Evolutionary conservation across 2,113 vertebrate genomes (phyloP).

Genomic region (Struthio camelus): DNA sequence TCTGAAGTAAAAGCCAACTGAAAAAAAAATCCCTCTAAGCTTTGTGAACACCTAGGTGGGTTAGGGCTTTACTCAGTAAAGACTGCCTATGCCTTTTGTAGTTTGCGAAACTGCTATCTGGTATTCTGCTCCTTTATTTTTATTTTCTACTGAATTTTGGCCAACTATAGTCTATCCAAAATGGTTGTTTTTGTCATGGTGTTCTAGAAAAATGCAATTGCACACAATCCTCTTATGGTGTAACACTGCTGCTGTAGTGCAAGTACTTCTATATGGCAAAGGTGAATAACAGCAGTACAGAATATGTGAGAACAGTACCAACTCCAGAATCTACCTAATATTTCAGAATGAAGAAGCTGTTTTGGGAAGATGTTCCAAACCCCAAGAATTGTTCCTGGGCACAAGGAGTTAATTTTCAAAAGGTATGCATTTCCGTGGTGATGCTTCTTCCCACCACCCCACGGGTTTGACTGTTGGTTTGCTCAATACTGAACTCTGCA

Average conservation of each 20-base stretch:
- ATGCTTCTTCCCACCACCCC: neutral
- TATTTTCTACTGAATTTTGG: neutral
- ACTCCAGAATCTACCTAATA: neutral
- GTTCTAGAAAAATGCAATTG: neutral
- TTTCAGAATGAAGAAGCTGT: slow-evolving; percentile 89
- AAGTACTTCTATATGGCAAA: neutral
- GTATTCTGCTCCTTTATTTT: neutral
- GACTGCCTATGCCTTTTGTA: neutral
- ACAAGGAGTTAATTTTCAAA: slow-evolving; percentile 90
- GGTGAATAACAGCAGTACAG: neutral
- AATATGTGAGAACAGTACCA: neutral
- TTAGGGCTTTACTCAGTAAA: neutral
- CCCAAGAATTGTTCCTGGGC: slow-evolving; percentile 97
- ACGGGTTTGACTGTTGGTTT: neutral
- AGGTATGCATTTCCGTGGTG: slow-evolving; percentile 75
- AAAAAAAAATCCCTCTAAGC: neutral
- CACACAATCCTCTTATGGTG: neutral
- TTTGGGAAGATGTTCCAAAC: slow-evolving; percentile 96
- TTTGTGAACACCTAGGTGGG: neutral
- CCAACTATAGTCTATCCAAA: neutral
- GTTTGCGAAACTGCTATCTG: neutral
- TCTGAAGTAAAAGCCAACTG: neutral
- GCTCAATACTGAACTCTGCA: neutral
- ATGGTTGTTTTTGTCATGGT: fast-evolving
- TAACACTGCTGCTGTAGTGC: neutral